Conservation (phyloP, 2,113 vertebrate species). For the Microcebus tavaratra region DNA sequence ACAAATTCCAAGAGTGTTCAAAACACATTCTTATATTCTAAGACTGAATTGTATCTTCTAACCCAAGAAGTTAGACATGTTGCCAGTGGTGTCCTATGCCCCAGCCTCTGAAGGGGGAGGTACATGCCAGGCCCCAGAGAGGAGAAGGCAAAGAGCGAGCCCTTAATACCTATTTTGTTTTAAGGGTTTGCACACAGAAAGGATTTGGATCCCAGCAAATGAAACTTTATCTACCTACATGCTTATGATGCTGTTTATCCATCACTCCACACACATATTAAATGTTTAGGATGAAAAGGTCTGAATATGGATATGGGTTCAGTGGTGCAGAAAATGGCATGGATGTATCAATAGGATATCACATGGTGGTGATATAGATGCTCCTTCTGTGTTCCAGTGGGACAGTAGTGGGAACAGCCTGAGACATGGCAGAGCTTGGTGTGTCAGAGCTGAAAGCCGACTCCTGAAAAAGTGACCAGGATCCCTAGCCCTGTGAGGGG, state of each 20-base stretch:
- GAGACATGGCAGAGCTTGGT: not conserved
- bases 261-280: not conserved
- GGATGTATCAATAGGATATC: not conserved
- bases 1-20: not conserved
- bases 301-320: not conserved
- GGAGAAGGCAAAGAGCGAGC: not conserved
- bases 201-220: not conserved
- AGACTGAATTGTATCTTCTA: not conserved
- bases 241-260: not conserved
- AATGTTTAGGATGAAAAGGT: not conserved
- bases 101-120: not conserved
- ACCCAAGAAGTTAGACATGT: not conserved
- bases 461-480: not conserved
- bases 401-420: not conserved
- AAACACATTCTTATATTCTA: not conserved
- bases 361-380: not conserved
- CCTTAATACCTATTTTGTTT: not conserved
- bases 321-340: not conserved
- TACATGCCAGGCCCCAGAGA: not conserved
- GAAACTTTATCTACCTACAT: not conserved
- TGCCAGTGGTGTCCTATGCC: not conserved
- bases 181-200: not conserved
- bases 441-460: not conserved
- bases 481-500: not conserved
- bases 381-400: not conserved